A percentile compares a stretch with the other conserved stretches of the same genome.
These are phyloP conservation scores for Phorcus lineatus DNA, from an alignment of 2,888 invertebrate genomes.

Conservation along the genomic window DNA sequence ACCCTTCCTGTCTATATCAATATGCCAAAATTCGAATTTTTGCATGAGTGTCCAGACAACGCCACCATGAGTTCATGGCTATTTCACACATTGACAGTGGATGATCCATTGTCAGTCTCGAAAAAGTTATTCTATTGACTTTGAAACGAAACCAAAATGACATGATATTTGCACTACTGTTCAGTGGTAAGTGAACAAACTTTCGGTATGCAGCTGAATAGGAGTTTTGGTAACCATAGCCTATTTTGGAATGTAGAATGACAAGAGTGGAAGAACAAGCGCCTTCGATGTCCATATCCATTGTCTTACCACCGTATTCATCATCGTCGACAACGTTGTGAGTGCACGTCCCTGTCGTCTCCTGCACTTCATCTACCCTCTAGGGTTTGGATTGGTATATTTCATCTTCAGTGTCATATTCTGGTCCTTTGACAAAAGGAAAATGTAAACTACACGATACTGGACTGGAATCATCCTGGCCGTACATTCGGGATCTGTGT, in stretches of 20 bases:
- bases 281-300: constrained; percentile 57
- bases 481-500: constrained; percentile 42
- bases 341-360: constrained; percentile 60
- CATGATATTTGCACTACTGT: too few relatives aligned
- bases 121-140: too few relatives aligned
- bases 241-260: constrained; percentile 61
- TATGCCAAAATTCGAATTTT: too few relatives aligned
- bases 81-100: too few relatives aligned
- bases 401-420: constrained; percentile 58
- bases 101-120: too few relatives aligned
- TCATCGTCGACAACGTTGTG: constrained; percentile 55
- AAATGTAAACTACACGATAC: constrained; percentile 63
- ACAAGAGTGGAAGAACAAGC: constrained; percentile 21
- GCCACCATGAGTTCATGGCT: too few relatives aligned
- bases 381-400: constrained; percentile 54
- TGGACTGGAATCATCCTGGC: constrained; percentile 69
- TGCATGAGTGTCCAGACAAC: too few relatives aligned
- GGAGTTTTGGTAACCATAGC: constrained; percentile 61
- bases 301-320: constrained; percentile 55
- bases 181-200: too few relatives aligned
- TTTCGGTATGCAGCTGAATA: too few relatives aligned
- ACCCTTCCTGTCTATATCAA: too few relatives aligned
- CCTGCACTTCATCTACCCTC: constrained; percentile 58
- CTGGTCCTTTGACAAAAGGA: constrained; percentile 59
- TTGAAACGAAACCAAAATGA: too few relatives aligned